Evolutionary conservation across 2,113 vertebrate genomes (phyloP).

Genomic region (Atractosteus spatula): DNA sequence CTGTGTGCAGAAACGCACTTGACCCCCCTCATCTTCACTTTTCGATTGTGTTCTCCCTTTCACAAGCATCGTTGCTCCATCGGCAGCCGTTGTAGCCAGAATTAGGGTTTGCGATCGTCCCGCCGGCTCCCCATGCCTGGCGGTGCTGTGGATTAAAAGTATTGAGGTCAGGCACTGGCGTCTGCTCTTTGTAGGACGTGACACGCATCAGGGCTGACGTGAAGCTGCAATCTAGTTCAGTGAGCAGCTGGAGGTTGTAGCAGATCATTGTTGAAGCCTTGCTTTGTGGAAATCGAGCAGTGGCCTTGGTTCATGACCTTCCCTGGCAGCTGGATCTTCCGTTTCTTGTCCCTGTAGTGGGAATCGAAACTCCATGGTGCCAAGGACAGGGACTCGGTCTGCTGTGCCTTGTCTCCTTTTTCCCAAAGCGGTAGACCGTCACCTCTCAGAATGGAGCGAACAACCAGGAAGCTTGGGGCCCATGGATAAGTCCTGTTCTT

Average conservation of each 20-base stretch:
- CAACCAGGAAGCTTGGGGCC: too few relatives aligned
- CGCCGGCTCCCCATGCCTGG: conserved; percentile 37
- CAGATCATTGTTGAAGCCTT: neutral
- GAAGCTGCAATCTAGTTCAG: conserved; percentile 49
- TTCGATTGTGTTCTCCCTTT: neutral
- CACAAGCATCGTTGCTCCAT: conserved; percentile 19
- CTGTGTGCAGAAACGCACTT: too few relatives aligned
- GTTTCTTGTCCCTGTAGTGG: conserved; percentile 6
- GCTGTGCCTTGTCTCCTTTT: neutral
- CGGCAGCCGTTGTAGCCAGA: conserved; percentile 23
- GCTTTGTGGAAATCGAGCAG: conserved; percentile 12
- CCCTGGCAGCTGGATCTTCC: too few relatives aligned
- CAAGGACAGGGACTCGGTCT: conserved; percentile 29
- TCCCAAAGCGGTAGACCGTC: conserved; percentile 10
- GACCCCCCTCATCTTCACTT: too few relatives aligned
- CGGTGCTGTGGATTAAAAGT: conserved; percentile 48
- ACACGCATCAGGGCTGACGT: conserved; percentile 43
- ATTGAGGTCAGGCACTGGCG: conserved; percentile 52
- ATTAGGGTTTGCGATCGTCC: conserved; percentile 37
- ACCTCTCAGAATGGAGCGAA: neutral
- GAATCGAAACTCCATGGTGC: conserved; percentile 23
- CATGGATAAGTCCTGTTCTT: conserved; percentile 15
- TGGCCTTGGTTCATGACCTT: neutral
- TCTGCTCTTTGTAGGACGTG: conserved; percentile 50
- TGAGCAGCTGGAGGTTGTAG: conserved; percentile 37